phyloP scores from a whole-genome alignment of 1,140 invertebrate genomes.

The Megathymus violae region DNA sequence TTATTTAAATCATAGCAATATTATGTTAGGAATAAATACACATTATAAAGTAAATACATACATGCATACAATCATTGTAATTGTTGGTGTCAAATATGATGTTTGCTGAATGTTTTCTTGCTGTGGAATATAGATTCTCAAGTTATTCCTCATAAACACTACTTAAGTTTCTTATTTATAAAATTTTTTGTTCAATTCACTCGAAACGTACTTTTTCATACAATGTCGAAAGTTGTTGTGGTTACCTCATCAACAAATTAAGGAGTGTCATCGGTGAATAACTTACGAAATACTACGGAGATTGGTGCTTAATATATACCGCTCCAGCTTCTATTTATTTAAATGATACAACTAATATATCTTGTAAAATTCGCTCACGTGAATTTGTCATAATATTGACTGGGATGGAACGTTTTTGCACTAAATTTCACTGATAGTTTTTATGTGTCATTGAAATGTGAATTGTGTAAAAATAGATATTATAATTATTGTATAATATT shows the following conservation, averaged over 20 bases:
- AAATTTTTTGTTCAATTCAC: no score
- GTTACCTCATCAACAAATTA: constrained; percentile 11
- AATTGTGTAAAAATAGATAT: background rate
- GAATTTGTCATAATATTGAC: constrained; percentile 20
- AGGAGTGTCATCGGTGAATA: constrained; percentile 10
- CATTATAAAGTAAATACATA: background rate
- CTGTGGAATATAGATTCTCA: no score
- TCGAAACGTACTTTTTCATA: constrained; percentile 21
- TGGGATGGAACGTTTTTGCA: constrained; percentile 13
- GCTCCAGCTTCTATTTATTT: constrained; percentile 19
- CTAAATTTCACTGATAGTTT: constrained; percentile 13
- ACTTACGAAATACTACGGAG: constrained; percentile 18
- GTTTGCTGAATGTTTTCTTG: no score
- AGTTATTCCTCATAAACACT: no score
- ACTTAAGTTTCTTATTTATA: no score
- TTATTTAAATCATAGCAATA: background rate
- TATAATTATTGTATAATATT: background rate
- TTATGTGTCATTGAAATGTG: background rate
- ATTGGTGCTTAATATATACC: constrained; percentile 5
- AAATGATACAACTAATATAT: constrained; percentile 9
- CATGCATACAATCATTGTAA: background rate
- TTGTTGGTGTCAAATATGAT: no score
- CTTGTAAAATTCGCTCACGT: constrained; percentile 24
- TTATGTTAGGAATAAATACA: background rate
- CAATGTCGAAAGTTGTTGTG: background rate